Conservation (phyloP, 2,888 invertebrate genomes). For the Leptothorax acervorum region DNA sequence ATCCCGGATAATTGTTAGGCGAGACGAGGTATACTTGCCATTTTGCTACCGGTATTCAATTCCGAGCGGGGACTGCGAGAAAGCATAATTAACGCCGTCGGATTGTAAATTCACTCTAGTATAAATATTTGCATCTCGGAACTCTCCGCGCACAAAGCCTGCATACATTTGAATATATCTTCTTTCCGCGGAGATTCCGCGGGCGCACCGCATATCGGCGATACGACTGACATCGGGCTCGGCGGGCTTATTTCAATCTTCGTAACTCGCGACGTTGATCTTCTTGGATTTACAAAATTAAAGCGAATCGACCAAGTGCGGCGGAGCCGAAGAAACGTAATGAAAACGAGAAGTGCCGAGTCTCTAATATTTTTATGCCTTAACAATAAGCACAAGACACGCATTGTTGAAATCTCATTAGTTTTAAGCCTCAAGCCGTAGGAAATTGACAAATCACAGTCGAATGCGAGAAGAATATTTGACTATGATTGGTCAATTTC, state of each 20-base stretch:
- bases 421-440: no score
- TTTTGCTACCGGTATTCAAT: conserved; percentile 47
- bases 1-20: conserved; percentile 42
- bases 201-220: conserved; percentile 39
- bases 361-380: conserved; percentile 8
- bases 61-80: conserved; percentile 17
- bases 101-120: conserved; percentile 54
- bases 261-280: conserved; percentile 48
- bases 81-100: conserved; percentile 45
- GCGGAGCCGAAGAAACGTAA: conserved; percentile 14
- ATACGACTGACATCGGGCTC: conserved; percentile 47
- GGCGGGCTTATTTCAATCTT: conserved; percentile 49
- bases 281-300: conserved; percentile 51
- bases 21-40: conserved; percentile 20
- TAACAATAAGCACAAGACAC: background rate
- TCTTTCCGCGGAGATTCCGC: conserved; percentile 46
- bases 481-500: no score
- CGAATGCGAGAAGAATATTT: no score
- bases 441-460: no score
- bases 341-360: background rate
- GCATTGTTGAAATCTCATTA: conserved; percentile 19
- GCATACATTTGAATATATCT: conserved; percentile 62
- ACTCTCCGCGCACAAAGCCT: conserved; percentile 33
- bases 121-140: conserved; percentile 55
- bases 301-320: conserved; percentile 29